Evolutionary conservation across 2,888 invertebrate species (phyloP), one percentile per base, ranked within the genome.

Genomic region (Alviniconcha strummeri): DNA sequence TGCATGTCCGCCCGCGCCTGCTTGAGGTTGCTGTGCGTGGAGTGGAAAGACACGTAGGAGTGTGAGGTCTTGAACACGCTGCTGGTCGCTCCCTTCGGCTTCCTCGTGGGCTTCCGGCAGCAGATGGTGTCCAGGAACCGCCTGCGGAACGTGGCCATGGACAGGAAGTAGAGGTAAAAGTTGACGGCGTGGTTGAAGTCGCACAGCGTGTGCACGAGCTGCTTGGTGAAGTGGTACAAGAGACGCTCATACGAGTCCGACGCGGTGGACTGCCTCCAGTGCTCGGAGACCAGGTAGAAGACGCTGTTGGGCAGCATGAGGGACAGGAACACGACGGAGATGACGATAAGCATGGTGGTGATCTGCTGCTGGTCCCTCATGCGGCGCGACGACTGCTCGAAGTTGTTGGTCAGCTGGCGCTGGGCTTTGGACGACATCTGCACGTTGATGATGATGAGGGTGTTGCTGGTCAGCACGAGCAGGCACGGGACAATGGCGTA

Each of bases 291-390:
- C 67, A 91, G 87, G 81, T 90, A 91, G 85, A 91, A 90, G 7
- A 89, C 78, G 82, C 89, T 89, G 85, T 90, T 89, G 7, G 91
- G 91, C 76, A 91, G 76, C 56, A 89, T 88, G 0, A 91, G 87
- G 17, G 89, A 15, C 6, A 90, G 87, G 79, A 91, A 91, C 6
- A 89, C 89, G 6, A 90, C 76, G 6, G 90, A 90, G 67, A 90
- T 88, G 54, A 89, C 88, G 19, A 91, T 82, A 64, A 91, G 82
- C 91, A 91, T 91, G 52, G 89, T 83, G 1, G 91, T 91, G 55
- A 91, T 88, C 85, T 91, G 91, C 56, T 87, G 86, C 80, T 91
- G 90, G 67, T 90, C 89, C 13, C 86, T 80, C 19, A 85, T 78
- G 67, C 88, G 88, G 9, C 90, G 89, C 1, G 87, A 87, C 19